Percentiles rank a stretch among this genome's conserved stretches.
Conservation (phyloP, 2,113 vertebrate species). For the Sander lucioperca region DNA sequence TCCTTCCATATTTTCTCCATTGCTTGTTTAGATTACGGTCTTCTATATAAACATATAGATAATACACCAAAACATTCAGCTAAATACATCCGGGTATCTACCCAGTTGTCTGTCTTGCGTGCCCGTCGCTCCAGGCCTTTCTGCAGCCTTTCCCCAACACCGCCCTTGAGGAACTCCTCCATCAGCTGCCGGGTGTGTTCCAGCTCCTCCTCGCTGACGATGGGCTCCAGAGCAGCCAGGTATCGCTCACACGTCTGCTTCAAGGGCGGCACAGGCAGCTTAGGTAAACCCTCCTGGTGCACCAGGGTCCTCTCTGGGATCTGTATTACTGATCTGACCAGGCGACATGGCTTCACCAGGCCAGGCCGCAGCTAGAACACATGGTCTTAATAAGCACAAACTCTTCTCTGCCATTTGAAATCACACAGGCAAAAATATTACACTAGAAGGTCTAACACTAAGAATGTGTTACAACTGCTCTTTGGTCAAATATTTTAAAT, state of each 20-base stretch:
- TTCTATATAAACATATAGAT: not conserved
- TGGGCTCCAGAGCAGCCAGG: slow-evolving; percentile 89
- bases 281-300: slow-evolving; percentile 80
- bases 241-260: slow-evolving; percentile 92
- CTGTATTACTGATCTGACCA: slow-evolving; percentile 85
- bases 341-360: slow-evolving; percentile 82
- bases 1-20: not conserved
- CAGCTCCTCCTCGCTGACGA: slow-evolving; percentile 92
- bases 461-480: not conserved
- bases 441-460: not conserved
- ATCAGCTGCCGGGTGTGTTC: slow-evolving; percentile 88
- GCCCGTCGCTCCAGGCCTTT: slow-evolving; percentile 92
- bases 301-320: slow-evolving; percentile 83
- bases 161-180: slow-evolving; percentile 88
- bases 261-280: slow-evolving; percentile 85
- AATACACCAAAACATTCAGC: not conserved
- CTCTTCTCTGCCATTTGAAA: not conserved
- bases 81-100: slow-evolving; percentile 67
- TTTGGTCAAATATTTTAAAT: not conserved
- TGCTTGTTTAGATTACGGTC: not conserved
- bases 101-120: slow-evolving; percentile 95
- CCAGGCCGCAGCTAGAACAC: slow-evolving; percentile 77
- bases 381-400: not conserved
- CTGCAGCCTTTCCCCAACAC: slow-evolving; percentile 94
- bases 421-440: not conserved